phyloP scores from a whole-genome alignment of 2,113 vertebrate genomes.

The Stictonetta naevosa region DNA sequence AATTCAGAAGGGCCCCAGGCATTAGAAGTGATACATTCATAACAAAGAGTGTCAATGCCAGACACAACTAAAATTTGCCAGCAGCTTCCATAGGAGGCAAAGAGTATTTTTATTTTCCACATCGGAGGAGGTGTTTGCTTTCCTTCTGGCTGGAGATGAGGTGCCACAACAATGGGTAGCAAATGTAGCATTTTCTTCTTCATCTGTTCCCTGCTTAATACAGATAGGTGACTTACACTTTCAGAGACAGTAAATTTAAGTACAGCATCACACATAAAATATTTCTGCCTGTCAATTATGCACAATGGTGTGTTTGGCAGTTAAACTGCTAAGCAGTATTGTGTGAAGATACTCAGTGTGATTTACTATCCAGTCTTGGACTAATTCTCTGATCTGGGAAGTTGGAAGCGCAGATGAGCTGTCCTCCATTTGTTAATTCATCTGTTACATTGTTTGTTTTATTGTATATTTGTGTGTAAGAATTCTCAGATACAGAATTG shows the following conservation, averaged over 20 bases:
- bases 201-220: neutral
- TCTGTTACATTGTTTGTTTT: constrained; percentile 39
- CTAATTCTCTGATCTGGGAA: constrained; percentile 43
- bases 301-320: neutral
- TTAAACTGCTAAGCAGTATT: constrained; percentile 8
- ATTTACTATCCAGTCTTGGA: constrained; percentile 40
- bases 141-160: neutral
- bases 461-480: constrained; percentile 37
- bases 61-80: neutral
- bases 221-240: neutral
- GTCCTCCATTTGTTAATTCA: constrained; percentile 47
- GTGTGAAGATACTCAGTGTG: constrained; percentile 9
- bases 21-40: neutral
- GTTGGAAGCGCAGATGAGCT: neutral
- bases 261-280: neutral
- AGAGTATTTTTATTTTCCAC: neutral
- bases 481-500: neutral
- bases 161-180: neutral
- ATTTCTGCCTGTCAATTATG: neutral
- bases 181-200: neutral
- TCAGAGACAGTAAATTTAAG: constrained; percentile 20
- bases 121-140: neutral
- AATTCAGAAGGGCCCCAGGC: neutral
- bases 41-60: neutral
- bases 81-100: neutral